Evolutionary conservation across 2,113 vertebrate genomes (phyloP).

Genomic region (Ictidomys tridecemlineatus): DNA sequence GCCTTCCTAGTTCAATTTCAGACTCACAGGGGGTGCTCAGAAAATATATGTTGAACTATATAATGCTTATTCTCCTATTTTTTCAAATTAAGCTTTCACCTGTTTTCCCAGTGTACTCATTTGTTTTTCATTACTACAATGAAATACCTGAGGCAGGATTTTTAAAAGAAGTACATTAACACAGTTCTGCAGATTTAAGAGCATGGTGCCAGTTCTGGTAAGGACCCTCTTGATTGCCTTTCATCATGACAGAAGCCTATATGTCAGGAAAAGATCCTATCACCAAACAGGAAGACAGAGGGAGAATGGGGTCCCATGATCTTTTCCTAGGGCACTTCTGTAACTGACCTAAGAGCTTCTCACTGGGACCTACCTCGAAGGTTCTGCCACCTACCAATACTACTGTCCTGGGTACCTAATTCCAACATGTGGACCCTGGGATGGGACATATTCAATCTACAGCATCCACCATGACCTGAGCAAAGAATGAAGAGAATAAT

Average conservation of each 20-base stretch:
- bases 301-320: no score
- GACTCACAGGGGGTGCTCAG: not conserved
- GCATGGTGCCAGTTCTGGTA: not conserved
- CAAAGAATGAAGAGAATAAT: no score
- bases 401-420: not conserved
- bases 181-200: no score
- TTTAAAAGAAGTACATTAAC: no score
- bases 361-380: no score
- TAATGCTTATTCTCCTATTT: not conserved
- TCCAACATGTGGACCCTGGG: no score
- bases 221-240: not conserved
- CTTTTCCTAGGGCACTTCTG: not conserved
- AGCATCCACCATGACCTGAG: not conserved
- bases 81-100: not conserved
- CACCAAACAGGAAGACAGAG: not conserved
- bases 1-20: not conserved
- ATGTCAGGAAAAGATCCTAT: not conserved
- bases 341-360: not conserved
- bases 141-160: not conserved
- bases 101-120: not conserved
- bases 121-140: not conserved
- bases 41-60: not conserved
- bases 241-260: no score
- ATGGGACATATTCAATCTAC: not conserved
- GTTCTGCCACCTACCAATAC: not conserved